Percentiles rank a stretch among this genome's conserved stretches.
These are phyloP conservation scores for Dryocosmus kuriphilus DNA, from an alignment of 2,888 invertebrate species.

Conservation along the genomic window DNA sequence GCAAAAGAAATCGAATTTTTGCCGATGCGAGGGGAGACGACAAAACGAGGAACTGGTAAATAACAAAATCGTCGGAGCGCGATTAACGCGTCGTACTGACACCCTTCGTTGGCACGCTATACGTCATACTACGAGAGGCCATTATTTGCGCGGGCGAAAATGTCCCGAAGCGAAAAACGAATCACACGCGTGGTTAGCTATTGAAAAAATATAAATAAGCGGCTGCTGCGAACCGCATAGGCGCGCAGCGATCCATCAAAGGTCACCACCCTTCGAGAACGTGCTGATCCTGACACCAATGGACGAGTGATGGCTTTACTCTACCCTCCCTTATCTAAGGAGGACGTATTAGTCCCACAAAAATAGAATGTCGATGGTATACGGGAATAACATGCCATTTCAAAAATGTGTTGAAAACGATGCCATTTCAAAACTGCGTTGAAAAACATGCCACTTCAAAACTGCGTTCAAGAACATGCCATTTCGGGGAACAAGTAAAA, in stretches of 20 bases:
- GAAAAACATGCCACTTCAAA: too few species aligned
- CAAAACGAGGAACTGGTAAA: conserved; percentile 41
- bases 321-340: not conserved
- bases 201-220: conserved; percentile 42
- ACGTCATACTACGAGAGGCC: conserved; percentile 39
- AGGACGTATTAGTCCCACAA: not conserved
- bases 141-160: conserved; percentile 42
- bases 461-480: too few species aligned
- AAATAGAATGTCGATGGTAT: too few species aligned
- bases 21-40: conserved; percentile 40
- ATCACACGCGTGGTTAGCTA: conserved; percentile 31
- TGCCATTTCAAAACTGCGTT: too few species aligned
- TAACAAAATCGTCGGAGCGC: conserved; percentile 44
- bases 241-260: conserved; percentile 18
- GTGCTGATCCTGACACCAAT: conserved; percentile 5
- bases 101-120: conserved; percentile 38
- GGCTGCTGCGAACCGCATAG: not conserved
- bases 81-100: conserved; percentile 32
- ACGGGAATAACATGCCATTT: too few species aligned
- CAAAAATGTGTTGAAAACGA: too few species aligned
- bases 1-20: conserved; percentile 44
- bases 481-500: too few species aligned
- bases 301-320: not conserved
- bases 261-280: not conserved
- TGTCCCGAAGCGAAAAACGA: conserved; percentile 38